Conservation (phyloP, 2,797 vertebrate species). For the Luscinia megarhynchos region DNA sequence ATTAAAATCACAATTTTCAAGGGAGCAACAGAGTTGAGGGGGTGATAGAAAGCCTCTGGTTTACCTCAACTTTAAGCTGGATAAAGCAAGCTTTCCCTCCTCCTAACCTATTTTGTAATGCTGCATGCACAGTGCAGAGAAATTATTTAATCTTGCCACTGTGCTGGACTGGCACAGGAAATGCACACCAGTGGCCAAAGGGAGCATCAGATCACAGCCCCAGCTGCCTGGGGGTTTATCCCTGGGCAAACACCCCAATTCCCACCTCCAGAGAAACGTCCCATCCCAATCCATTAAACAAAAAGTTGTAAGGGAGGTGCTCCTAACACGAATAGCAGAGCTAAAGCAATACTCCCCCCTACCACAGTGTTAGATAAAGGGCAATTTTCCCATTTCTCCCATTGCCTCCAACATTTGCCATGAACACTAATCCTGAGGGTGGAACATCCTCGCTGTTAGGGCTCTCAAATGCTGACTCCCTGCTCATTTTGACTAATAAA, state of each 20-base stretch:
- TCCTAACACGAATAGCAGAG: neutral
- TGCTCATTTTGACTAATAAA: neutral
- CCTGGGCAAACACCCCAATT: neutral
- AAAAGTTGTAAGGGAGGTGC: neutral
- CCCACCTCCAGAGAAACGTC: neutral
- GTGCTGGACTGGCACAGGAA: neutral
- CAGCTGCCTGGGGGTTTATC: neutral
- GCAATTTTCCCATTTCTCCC: neutral
- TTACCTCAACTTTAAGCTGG: neutral
- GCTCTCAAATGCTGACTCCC: neutral
- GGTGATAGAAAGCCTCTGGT: neutral
- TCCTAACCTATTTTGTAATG: neutral
- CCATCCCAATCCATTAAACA: neutral
- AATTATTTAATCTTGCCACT: neutral
- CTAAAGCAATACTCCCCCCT: neutral
- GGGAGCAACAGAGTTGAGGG: neutral
- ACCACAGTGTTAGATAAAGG: rapidly evolving
- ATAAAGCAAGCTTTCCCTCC: neutral
- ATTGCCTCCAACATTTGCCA: neutral
- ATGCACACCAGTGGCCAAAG: neutral
- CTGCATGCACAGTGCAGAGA: neutral
- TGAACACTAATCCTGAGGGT: neutral
- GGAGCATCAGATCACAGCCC: neutral
- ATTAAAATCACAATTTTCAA: neutral
- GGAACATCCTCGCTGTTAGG: neutral